phyloP scores from a whole-genome alignment of 2,888 invertebrate species.

The Cheiracanthium punctorium region DNA sequence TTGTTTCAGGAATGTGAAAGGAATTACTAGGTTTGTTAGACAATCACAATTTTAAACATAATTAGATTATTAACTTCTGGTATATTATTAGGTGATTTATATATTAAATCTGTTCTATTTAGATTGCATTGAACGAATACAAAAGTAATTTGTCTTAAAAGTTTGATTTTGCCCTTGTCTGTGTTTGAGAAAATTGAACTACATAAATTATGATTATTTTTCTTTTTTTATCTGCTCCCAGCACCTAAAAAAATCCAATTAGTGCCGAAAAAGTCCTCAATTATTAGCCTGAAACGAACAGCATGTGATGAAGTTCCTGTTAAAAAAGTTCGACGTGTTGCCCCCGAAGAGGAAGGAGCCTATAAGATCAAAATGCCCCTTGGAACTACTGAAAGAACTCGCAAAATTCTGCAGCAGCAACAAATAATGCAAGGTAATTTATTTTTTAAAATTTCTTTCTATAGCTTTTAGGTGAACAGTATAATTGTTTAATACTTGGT shows the following conservation, averaged over 20 bases:
- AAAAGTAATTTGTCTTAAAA: too few relatives aligned
- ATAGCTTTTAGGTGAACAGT: not conserved
- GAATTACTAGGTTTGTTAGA: too few relatives aligned
- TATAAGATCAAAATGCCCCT: constrained; percentile 79
- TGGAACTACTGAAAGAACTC: constrained; percentile 77
- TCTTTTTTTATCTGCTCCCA: not conserved
- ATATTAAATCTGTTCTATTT: too few relatives aligned
- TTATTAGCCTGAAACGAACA: constrained; percentile 60
- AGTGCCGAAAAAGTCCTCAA: constrained; percentile 7
- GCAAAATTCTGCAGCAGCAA: constrained; percentile 77
- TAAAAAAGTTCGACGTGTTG: constrained; percentile 76
- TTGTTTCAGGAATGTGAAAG: too few relatives aligned
- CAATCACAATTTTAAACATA: too few relatives aligned
- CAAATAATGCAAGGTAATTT: not conserved
- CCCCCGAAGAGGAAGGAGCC: constrained; percentile 79
- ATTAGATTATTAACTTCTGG: too few relatives aligned
- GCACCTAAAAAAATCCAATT: not conserved
- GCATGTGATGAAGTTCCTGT: constrained; percentile 74
- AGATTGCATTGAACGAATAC: too few relatives aligned
- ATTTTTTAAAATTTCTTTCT: too few relatives aligned
- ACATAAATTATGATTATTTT: too few relatives aligned
- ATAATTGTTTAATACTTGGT: not conserved
- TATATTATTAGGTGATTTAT: too few relatives aligned
- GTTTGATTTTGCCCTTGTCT: too few relatives aligned
- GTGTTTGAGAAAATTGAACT: too few relatives aligned